phyloP scores from a whole-genome alignment of 2,797 vertebrate genomes.

The Lagodon rhomboides region DNA sequence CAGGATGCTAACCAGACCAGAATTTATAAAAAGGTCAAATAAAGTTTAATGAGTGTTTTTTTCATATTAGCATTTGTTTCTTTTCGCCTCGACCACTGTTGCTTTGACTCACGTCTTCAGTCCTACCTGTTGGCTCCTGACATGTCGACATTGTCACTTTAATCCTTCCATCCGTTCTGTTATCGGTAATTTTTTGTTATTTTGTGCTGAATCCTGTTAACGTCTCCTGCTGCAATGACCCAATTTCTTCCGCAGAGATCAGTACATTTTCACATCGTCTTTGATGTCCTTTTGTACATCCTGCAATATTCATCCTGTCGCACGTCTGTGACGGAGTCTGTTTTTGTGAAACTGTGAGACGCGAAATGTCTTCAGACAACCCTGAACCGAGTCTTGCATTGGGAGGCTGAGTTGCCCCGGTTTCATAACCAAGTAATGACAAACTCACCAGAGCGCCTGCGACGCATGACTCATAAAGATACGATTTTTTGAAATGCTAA shows the following conservation, averaged over 20 bases:
- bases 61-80: background rate
- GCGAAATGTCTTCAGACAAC: slow-evolving; percentile 54
- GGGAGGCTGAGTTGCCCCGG: slow-evolving; percentile 52
- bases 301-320: slow-evolving; percentile 35
- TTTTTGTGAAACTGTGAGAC: slow-evolving; percentile 59
- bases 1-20: background rate
- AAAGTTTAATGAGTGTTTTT: background rate
- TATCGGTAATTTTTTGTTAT: slow-evolving; percentile 21
- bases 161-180: slow-evolving; percentile 28
- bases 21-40: background rate
- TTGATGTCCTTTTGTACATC: slow-evolving; percentile 39
- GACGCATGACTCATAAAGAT: slow-evolving; percentile 81
- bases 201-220: slow-evolving; percentile 31
- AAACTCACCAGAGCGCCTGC: slow-evolving; percentile 73
- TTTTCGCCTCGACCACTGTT: background rate
- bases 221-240: slow-evolving; percentile 50
- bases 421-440: slow-evolving; percentile 76
- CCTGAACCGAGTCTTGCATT: slow-evolving; percentile 54
- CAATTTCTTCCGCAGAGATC: slow-evolving; percentile 58
- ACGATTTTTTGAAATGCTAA: slow-evolving; percentile 82
- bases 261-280: slow-evolving; percentile 45
- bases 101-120: background rate
- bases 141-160: slow-evolving; percentile 26
- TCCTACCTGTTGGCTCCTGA: slow-evolving; percentile 21
- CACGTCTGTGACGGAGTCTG: slow-evolving; percentile 38